phyloP scores from a whole-genome alignment of 2,888 invertebrate species.

The Spilosoma lubricipeda region DNA sequence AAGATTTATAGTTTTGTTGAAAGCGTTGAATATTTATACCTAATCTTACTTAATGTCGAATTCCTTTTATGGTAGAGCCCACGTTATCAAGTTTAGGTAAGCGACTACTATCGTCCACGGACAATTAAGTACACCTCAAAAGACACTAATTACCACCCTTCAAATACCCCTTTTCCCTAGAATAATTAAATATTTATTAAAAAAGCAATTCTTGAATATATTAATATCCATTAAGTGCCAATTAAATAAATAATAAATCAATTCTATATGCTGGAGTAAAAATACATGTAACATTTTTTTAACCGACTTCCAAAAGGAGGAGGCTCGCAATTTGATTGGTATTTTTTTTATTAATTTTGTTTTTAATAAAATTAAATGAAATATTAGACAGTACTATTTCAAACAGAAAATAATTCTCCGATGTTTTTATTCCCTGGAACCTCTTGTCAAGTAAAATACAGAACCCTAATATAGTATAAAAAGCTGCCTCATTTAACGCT shows the following conservation, averaged over 20 bases:
- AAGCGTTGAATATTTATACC: no score
- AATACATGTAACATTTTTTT: no score
- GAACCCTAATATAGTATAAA: conserved; percentile 75
- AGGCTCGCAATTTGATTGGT: no score
- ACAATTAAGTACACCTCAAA: no score
- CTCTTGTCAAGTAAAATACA: conserved; percentile 26
- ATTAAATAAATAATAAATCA: neutral
- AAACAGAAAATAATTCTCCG: neutral
- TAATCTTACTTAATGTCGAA: no score
- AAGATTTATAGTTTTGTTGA: no score
- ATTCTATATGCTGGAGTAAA: no score
- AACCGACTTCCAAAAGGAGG: no score
- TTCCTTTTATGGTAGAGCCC: no score
- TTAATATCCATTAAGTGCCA: no score
- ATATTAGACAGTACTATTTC: neutral
- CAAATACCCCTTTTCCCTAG: neutral
- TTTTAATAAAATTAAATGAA: neutral
- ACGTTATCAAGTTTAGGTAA: neutral
- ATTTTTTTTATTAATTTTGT: neutral
- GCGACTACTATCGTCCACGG: neutral
- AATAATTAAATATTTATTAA: neutral
- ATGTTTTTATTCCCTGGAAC: neutral
- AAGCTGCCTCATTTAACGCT: conserved; percentile 81
- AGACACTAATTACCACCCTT: neutral
- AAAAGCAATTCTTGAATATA: no score